phyloP scores from a whole-genome alignment of 37 sponge, comb jelly and placozoan species.

The Ianthella basta region DNA sequence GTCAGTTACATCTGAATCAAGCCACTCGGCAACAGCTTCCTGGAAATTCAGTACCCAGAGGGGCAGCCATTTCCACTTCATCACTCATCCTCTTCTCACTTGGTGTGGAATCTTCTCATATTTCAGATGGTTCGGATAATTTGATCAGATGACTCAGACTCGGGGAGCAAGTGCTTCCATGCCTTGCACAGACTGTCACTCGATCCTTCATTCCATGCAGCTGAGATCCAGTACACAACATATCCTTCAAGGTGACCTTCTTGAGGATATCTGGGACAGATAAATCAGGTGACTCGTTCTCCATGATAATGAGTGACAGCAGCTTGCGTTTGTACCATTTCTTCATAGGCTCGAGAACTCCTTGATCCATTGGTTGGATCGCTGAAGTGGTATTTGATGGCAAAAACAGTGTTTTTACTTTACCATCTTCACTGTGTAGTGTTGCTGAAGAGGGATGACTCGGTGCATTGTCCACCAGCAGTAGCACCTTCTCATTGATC shows the following conservation, averaged over 20 bases:
- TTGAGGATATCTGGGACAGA: conserved; percentile 40
- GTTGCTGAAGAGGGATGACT: conserved; percentile 30
- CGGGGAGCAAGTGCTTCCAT: conserved; percentile 33
- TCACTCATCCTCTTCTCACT: not conserved
- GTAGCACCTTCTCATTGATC: conserved; percentile 18
- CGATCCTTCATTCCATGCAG: conserved; percentile 34
- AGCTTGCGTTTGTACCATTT: not conserved
- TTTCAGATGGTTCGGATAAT: no score
- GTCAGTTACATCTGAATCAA: conserved; percentile 14
- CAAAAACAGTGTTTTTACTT: conserved; percentile 26
- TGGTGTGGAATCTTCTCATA: no score
- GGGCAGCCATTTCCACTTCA: conserved; percentile 22
- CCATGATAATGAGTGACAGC: conserved; percentile 3
- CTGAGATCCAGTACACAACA: conserved; percentile 35
- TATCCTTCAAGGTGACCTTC: conserved; percentile 30
- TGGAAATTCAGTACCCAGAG: conserved; percentile 14
- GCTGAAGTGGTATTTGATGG: conserved; percentile 33
- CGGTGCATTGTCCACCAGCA: conserved; percentile 40
- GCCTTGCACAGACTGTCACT: conserved; percentile 26
- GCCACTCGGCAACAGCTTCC: conserved; percentile 17
- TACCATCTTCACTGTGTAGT: conserved; percentile 10
- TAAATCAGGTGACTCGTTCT: conserved; percentile 29
- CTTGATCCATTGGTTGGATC: conserved; percentile 34
- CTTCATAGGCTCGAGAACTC: conserved; percentile 18
- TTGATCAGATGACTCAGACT: conserved; percentile 20